Evolutionary conservation across 2,797 vertebrate species (phyloP).

Genomic region (Eurystomus glaucurus): DNA sequence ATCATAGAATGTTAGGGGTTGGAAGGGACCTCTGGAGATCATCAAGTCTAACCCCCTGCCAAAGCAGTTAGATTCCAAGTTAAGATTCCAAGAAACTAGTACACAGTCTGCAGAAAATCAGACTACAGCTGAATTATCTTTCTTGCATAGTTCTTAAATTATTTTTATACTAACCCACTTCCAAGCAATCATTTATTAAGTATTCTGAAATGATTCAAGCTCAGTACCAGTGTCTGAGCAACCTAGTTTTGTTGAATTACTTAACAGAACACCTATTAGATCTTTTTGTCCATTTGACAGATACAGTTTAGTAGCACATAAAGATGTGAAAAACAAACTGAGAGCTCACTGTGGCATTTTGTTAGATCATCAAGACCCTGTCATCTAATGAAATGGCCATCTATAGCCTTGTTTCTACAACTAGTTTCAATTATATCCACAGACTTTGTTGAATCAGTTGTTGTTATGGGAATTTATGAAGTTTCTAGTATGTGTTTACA

Average conservation of each 20-base stretch:
- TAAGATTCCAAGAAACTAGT: not conserved
- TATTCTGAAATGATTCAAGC: not conserved
- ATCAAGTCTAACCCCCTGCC: too few species aligned
- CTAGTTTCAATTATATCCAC: not conserved
- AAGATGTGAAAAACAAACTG: too few species aligned
- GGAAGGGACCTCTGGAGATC: too few species aligned
- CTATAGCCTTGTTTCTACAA: not conserved
- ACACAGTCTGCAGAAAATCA: not conserved
- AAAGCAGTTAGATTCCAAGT: not conserved
- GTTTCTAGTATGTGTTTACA: not conserved
- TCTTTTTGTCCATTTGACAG: conserved; percentile 3
- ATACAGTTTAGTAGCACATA: not conserved
- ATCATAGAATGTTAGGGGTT: too few species aligned
- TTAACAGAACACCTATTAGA: not conserved
- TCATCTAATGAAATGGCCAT: not conserved
- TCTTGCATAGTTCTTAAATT: not conserved
- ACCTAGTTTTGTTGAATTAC: not conserved
- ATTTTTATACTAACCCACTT: not conserved
- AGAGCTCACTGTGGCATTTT: not conserved
- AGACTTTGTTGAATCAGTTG: not conserved
- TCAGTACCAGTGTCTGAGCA: not conserved
- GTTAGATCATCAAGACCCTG: not conserved
- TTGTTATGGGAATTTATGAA: not conserved
- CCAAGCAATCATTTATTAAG: not conserved
- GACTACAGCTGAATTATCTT: not conserved